phyloP scores from a whole-genome alignment of 2,113 vertebrate genomes.

The Caranx melampygus region DNA sequence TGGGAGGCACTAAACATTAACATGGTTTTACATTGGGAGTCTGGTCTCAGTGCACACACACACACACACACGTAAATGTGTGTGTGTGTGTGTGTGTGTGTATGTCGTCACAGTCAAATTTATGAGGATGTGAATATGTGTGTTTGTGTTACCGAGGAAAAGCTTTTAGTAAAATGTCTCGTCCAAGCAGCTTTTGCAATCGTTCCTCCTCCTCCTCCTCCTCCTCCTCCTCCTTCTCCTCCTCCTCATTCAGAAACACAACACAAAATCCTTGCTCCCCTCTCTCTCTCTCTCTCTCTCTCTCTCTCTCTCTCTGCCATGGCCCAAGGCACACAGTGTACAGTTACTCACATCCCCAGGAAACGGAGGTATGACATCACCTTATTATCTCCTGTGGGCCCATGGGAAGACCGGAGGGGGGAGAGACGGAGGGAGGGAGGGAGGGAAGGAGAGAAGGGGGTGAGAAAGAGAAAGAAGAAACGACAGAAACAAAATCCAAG shows the following conservation, averaged over 20 bases:
- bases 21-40: neutral
- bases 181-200: constrained; percentile 31
- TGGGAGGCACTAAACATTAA: neutral
- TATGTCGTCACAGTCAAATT: neutral
- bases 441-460: constrained; percentile 1
- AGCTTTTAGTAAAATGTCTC: constrained; percentile 30
- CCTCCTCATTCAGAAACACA: constrained; percentile 52
- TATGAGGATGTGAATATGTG: neutral
- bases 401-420: constrained; percentile 57
- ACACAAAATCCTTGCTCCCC: constrained; percentile 42
- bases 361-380: constrained; percentile 81
- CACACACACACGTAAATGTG: too few relatives aligned
- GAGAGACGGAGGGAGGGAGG: constrained; percentile 13
- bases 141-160: neutral
- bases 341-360: constrained; percentile 80
- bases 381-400: constrained; percentile 75
- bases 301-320: constrained; percentile 36
- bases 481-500: constrained; percentile 3
- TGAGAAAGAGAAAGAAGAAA: neutral
- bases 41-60: neutral
- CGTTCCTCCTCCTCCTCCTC: constrained; percentile 24
- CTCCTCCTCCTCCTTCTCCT: constrained; percentile 39
- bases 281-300: constrained; percentile 9
- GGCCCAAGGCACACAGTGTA: constrained; percentile 74
- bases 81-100: too few relatives aligned